Conservation (phyloP, 2,113 vertebrate species). For the Rousettus leschenaultii region DNA sequence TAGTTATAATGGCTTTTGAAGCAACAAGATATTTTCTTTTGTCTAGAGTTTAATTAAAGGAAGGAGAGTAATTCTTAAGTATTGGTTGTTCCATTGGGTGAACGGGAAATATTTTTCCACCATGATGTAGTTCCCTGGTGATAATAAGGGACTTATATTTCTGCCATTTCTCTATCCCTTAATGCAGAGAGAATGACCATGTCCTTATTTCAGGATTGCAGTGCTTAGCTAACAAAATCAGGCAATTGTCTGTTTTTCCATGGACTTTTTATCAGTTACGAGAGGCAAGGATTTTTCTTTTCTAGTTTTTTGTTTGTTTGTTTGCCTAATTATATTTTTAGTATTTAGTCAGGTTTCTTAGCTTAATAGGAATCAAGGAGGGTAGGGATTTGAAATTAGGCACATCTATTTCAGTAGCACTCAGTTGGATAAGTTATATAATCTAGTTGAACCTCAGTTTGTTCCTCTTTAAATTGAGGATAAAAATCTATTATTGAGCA, state of each 20-base stretch:
- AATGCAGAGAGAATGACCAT: neutral
- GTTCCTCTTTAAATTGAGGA: neutral
- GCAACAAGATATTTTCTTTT: neutral
- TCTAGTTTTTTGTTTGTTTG: neutral
- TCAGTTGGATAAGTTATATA: neutral
- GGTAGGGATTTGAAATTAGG: neutral
- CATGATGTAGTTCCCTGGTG: neutral
- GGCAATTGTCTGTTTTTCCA: neutral
- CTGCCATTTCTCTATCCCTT: neutral
- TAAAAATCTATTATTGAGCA: neutral
- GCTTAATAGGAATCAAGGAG: neutral
- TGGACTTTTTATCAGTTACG: neutral
- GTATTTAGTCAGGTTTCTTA: neutral
- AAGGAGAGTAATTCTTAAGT: neutral
- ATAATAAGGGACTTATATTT: neutral
- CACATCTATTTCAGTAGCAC: neutral
- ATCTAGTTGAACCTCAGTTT: neutral
- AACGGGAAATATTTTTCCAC: neutral
- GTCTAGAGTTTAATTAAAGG: neutral
- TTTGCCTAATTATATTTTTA: neutral
- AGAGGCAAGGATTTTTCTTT: neutral
- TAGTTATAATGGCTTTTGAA: neutral
- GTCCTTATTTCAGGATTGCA: neutral
- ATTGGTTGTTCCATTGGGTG: neutral
- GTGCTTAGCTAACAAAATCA: neutral